Conservation (phyloP, 2,888 invertebrate genomes). For the Drosophila paramelanica region DNA sequence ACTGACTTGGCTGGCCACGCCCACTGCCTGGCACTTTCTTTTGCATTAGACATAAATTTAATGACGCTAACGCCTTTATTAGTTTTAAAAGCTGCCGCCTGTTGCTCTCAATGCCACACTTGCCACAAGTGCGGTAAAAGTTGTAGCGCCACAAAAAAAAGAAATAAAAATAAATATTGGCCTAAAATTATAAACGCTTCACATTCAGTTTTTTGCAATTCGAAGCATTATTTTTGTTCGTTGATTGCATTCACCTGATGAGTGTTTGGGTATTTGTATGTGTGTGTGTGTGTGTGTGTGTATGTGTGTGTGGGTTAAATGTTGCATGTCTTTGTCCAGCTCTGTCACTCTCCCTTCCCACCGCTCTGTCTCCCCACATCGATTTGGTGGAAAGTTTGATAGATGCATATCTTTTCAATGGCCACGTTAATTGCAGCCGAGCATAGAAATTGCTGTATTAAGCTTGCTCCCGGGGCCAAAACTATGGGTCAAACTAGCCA, state of each 20-base stretch:
- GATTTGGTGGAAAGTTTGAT: conserved; percentile 56
- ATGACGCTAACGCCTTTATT: conserved; percentile 57
- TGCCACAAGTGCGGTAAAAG: conserved; percentile 46
- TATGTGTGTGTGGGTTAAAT: conserved; percentile 44
- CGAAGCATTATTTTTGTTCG: conserved; percentile 60
- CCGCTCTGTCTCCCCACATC: conserved; percentile 7
- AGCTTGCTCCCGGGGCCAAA: conserved; percentile 49
- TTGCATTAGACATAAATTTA: conserved; percentile 49
- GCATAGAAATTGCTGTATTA: conserved; percentile 74
- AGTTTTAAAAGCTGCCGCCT: conserved; percentile 22
- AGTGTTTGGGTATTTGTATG: conserved; percentile 32
- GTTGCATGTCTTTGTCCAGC: conserved; percentile 38
- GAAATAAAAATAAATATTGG: conserved; percentile 16
- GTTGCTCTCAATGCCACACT: conserved; percentile 17
- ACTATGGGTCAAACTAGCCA: conserved; percentile 25
- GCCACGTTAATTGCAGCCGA: conserved; percentile 68
- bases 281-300: conserved; percentile 23
- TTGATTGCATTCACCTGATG: conserved; percentile 72
- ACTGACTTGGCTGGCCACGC: conserved; percentile 40
- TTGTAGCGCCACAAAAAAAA: conserved; percentile 39
- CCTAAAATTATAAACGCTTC: conserved; percentile 33
- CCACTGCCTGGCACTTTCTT: conserved; percentile 66
- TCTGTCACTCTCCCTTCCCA: not conserved
- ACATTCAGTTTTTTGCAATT: conserved; percentile 51
- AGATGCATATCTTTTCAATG: conserved; percentile 64